Conservation (phyloP, 2,888 invertebrate genomes). For the Meiosimyza decipiens region DNA sequence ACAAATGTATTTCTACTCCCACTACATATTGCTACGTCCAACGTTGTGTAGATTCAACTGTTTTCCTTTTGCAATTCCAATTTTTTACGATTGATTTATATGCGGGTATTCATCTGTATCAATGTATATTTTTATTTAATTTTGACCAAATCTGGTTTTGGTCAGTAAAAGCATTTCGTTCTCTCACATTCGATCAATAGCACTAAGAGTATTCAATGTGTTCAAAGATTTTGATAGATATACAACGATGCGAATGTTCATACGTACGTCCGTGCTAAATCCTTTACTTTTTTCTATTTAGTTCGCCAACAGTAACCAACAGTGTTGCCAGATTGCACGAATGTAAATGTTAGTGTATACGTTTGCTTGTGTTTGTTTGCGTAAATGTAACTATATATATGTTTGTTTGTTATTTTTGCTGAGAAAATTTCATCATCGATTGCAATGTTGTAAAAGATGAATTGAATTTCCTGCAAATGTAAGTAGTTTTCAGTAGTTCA, state of each 20-base stretch:
- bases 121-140: no score
- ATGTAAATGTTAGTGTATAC: background rate
- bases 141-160: no score
- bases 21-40: no score
- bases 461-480: conserved; percentile 12
- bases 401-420: background rate
- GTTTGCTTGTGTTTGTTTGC: conserved; percentile 3
- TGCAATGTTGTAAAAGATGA: conserved; percentile 16
- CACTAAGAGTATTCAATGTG: conserved; percentile 8
- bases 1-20: no score
- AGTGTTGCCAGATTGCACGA: background rate
- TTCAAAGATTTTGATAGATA: conserved; percentile 16
- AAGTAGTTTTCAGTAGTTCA: background rate
- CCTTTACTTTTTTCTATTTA: background rate
- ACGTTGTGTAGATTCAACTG: no score
- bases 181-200: conserved; percentile 1
- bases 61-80: no score
- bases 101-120: no score
- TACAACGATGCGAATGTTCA: no score
- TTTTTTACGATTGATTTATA: no score
- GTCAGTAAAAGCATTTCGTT: no score
- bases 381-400: no score
- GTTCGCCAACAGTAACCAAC: background rate
- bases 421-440: conserved; percentile 9
- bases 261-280: no score